Base-by-base conservation (phyloP, 2,888 invertebrate genomes). In the Drepanosiphum platanoidis region DNA sequence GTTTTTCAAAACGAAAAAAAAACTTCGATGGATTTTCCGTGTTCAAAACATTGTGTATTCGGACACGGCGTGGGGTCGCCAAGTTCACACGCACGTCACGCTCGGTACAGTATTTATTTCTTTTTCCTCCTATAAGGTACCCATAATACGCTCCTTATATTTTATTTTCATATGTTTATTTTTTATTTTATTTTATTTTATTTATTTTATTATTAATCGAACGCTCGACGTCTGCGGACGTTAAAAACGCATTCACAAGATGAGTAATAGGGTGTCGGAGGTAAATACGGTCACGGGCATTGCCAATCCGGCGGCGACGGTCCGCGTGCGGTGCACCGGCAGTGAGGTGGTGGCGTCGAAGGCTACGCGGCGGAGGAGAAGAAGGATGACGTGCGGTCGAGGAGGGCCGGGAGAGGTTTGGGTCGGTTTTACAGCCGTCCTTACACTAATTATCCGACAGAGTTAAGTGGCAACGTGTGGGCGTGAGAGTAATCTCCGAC, bases 401-500 rank as follows among this genome's bases (percentile, higher is more conserved):
- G 11, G 70, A 32, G 32, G 22, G 39, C 58, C 27, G 36, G 39
- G 15, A 64, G 74, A 64, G 75, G 75, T 75, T 75, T 42, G 84
- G 84, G 84, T 84, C 68, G 84, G 66, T 84, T 84, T 84, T 84
- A 84, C 84, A 84, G 77, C 84, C 84, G 66, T 75, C 58, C 84
- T 84, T 77, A 77, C 84, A 68, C 84, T 84, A 84, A 84, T 84
- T 84, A 84, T 84, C 84, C 84, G 77, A 77, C 84, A 34, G 77
- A 84, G 84, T 84, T 77, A 77, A 84, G 84, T 84, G 84, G 84
- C 84, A 84, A 77, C 84, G 84, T 84, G 84, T 84, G 75, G 84
- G 84, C 84, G 84, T 84, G 84, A 84, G 84, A 84, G 84, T 84
- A 84, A 84, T 84, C 84, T 84, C 84, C 84, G 84, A 68, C 75